phyloP scores from a whole-genome alignment of 2,113 vertebrate species.

The Grantiella picta region DNA sequence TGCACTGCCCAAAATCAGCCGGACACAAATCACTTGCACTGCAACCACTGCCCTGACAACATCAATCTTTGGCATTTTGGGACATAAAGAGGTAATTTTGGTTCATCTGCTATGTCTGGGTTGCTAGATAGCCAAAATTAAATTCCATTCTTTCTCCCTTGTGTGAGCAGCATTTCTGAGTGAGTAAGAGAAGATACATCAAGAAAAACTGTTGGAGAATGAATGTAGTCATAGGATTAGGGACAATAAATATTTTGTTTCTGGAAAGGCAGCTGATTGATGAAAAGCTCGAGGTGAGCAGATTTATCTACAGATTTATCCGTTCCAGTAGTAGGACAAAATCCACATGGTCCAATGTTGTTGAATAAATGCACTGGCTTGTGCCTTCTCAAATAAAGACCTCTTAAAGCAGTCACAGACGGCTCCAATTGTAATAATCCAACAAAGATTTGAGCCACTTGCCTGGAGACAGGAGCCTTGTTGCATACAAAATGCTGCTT shows the following conservation, averaged over 20 bases:
- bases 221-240: background rate
- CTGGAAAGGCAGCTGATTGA: background rate
- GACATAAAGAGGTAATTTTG: background rate
- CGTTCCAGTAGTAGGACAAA: background rate
- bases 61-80: background rate
- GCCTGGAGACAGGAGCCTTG: background rate
- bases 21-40: background rate
- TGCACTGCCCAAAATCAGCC: background rate
- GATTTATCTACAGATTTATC: background rate
- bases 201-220: background rate
- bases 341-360: background rate
- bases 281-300: background rate
- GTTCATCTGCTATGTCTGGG: background rate
- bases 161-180: background rate
- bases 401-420: background rate
- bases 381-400: background rate
- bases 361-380: background rate
- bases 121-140: background rate
- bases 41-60: background rate
- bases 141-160: background rate
- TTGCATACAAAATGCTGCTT: background rate
- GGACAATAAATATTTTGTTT: background rate
- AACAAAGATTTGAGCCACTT: background rate
- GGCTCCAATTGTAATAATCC: background rate
- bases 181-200: background rate